Evolutionary conservation across 2,888 invertebrate genomes (phyloP), one percentile per base, ranked within the genome.

Genomic region (Tupiocoris notatus): DNA sequence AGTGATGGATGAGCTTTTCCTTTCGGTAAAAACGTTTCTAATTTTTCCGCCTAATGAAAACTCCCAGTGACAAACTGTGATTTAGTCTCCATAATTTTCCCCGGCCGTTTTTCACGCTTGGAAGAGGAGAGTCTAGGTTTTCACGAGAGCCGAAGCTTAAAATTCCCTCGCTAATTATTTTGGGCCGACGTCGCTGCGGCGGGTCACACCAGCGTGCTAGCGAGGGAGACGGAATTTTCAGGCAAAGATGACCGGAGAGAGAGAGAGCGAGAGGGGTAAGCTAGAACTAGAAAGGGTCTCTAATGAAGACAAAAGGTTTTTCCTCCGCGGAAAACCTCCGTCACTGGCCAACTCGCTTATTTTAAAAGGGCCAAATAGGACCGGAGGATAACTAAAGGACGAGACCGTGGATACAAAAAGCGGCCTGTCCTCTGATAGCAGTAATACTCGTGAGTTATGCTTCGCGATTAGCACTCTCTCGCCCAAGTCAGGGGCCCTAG

Each of bases 161-260:
- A 65, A 65, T 65, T 65, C 65, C 39, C 25, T 39, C 65, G 65
- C 65, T 65, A 65, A 65, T 65, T 65, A 65, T 65, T 65, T 65
- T 7, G 65, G 39, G 17, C 39, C 9, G 39, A 39, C 65, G 65
- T 65, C 20, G 65, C 25, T n/a, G 25, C 39, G 39, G 20, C 25
- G 65, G 65, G 65, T 39, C 39, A 39, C 3, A 39, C 39, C 39
- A 39, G 12, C n/a, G n/a, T n/a, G n/a, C n/a, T n/a, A 39, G 39
- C 6, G 39, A 39, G 39, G 6, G 39, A 39, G 39, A 39, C 12
- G 12, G 39, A 3, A 12, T 12, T 39, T 39, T 39, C 39, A 39
- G 39, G 12, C 39, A 39, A 39, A 7, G 39, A 7, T 39, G 39
- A 12, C 39, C 12, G 39, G 3, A 12, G 6, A 39, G 12, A 39